A percentile compares a stretch with the other conserved stretches of the same genome.
phyloP scores from a whole-genome alignment of 2,797 vertebrate species.

The Malacoraja senta region DNA sequence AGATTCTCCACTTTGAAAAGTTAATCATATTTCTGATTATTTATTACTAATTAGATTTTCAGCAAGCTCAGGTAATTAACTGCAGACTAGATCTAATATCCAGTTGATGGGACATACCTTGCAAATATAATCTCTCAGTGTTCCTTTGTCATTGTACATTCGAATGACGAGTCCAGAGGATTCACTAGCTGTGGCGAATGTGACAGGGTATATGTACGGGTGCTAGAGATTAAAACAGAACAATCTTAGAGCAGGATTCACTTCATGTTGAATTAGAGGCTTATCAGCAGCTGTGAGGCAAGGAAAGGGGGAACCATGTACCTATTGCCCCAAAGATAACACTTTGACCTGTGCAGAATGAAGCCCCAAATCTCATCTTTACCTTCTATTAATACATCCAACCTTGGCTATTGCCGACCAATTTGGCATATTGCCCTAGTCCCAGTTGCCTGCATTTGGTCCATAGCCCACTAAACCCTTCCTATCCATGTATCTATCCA shows the following conservation, averaged over 20 bases:
- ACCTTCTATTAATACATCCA: not conserved
- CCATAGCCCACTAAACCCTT: too few relatives aligned
- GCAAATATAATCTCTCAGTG: constrained; percentile 87
- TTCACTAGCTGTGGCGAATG: constrained; percentile 81
- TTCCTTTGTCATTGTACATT: constrained; percentile 83
- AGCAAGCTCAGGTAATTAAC: too few relatives aligned
- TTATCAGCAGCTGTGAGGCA: not conserved
- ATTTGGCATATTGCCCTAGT: too few relatives aligned
- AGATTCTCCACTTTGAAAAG: not conserved
- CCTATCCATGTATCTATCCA: too few relatives aligned
- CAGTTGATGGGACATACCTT: constrained; percentile 64
- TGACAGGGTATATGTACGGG: constrained; percentile 76
- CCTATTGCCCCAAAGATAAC: not conserved
- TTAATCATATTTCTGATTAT: not conserved
- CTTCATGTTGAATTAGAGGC: not conserved
- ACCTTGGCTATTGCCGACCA: not conserved
- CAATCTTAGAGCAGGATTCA: not conserved
- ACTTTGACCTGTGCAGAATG: not conserved
- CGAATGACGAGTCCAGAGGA: constrained; percentile 84
- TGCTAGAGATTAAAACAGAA: constrained; percentile 62
- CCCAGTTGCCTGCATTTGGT: too few relatives aligned
- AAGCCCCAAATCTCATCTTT: not conserved
- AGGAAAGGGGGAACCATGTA: not conserved
- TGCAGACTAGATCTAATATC: not conserved
- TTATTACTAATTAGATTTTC: not conserved